Evolutionary conservation across 2,797 vertebrate species (phyloP), one percentile per base, ranked within the genome.

Genomic region (Argentina silus): DNA sequence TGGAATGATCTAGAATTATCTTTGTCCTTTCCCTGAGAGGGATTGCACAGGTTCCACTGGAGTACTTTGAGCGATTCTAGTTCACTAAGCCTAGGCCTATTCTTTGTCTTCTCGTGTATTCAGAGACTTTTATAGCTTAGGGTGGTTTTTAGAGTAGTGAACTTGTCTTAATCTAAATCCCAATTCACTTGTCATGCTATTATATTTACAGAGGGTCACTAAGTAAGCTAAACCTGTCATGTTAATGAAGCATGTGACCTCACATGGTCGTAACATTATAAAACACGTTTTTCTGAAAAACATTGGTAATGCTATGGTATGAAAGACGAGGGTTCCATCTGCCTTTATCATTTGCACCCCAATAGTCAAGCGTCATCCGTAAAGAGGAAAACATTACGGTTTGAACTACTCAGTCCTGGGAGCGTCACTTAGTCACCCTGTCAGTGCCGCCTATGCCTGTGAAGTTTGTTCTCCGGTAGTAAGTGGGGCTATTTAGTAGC

Each of bases 391-490:
- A 14, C 78, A 75, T 67, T 81, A 56, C 65, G 71, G 55, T 69
- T 43, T 10, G 72, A 59, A 79, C 77, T 0, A 6, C 53, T 50
- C 67, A 80, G 61, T 65, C 71, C 47, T 73, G 45, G 44, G 55
- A 83, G 72, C 23, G 55, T 70, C 71, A 19, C 56, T 12, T 8
- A 70, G 44, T 48, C 64, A 45, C 8, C 55, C 50, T 50, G 79
- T 55, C 67, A 15, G 9, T 55, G 48, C 70, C 23, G 0, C 43
- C 5, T 59, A 44, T 76, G 78, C 68, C 70, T 5, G 66, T 64
- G 78, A 75, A 81, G 80, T 74, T 75, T 76, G 81, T 72, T 77
- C 85, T 80, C 77, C 76, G 71, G 69, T 71, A 72, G 74, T 78
- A 83, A 80, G 73, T 79, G 77, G 81, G 51, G 72, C 76, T 70